These are phyloP conservation scores for Adelosebastes latens DNA, from an alignment of 2,797 vertebrate genomes.

Conservation along the genomic window DNA sequence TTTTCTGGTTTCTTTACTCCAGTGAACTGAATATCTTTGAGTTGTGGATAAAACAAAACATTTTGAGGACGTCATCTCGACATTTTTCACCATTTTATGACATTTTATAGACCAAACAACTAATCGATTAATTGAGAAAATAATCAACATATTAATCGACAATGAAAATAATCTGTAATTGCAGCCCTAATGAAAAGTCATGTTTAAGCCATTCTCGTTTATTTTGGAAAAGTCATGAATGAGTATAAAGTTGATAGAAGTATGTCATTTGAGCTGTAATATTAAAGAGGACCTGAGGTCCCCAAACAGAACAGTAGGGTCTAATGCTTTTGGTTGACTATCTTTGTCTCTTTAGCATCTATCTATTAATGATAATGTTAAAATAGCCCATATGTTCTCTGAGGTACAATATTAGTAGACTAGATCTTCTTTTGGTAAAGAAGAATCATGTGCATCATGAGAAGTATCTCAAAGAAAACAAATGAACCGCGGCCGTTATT, in stretches of 20 bases:
- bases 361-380: background rate
- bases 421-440: background rate
- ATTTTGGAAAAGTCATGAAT: background rate
- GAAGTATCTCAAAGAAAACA: background rate
- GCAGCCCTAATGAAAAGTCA: too few species aligned
- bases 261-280: background rate
- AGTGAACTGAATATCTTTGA: too few species aligned
- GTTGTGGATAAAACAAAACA: too few species aligned
- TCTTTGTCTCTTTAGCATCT: background rate
- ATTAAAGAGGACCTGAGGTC: background rate
- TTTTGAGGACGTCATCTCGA: too few species aligned
- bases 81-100: too few species aligned
- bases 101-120: too few species aligned
- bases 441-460: background rate
- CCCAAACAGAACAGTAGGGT: background rate
- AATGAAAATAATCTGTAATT: too few species aligned
- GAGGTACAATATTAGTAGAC: background rate
- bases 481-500: background rate
- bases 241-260: background rate
- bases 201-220: background rate
- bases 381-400: background rate
- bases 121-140: too few species aligned
- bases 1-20: too few species aligned
- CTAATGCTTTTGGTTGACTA: background rate
- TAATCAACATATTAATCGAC: too few species aligned